phyloP scores from a whole-genome alignment of 1,140 invertebrate species.

The Gonioctena quinquepunctata region DNA sequence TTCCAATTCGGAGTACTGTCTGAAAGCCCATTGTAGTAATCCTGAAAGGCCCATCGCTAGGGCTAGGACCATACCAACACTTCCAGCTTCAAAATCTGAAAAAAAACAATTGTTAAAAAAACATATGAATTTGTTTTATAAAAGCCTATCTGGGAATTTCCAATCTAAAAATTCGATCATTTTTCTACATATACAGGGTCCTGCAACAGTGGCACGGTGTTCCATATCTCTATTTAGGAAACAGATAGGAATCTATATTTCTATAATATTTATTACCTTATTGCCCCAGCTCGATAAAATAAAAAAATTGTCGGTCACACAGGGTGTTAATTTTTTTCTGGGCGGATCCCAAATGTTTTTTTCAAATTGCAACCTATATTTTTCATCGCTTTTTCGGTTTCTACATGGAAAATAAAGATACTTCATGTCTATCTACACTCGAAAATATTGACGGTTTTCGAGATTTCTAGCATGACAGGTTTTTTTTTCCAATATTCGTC shows the following conservation, averaged over 20 bases:
- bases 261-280: background rate
- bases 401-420: background rate
- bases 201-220: too few relatives aligned
- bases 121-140: background rate
- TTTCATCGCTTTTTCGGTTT: too few relatives aligned
- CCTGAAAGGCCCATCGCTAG: constrained; percentile 12
- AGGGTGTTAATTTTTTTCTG: too few relatives aligned
- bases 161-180: background rate
- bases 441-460: too few relatives aligned
- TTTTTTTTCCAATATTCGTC: too few relatives aligned
- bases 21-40: constrained; percentile 64
- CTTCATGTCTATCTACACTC: too few relatives aligned
- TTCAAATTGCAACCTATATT: too few relatives aligned
- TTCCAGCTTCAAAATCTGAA: background rate
- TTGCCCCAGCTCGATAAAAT: background rate
- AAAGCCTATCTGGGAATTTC: background rate
- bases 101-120: constrained; percentile 17
- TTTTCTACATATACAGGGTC: too few relatives aligned
- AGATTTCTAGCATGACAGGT: too few relatives aligned
- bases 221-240: too few relatives aligned
- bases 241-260: background rate
- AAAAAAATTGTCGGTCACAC: too few relatives aligned
- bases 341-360: too few relatives aligned
- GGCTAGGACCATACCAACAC: constrained; percentile 11
- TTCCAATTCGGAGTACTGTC: constrained; percentile 67